phyloP scores from a whole-genome alignment of 2,888 invertebrate species.

The Tortrix viridana region DNA sequence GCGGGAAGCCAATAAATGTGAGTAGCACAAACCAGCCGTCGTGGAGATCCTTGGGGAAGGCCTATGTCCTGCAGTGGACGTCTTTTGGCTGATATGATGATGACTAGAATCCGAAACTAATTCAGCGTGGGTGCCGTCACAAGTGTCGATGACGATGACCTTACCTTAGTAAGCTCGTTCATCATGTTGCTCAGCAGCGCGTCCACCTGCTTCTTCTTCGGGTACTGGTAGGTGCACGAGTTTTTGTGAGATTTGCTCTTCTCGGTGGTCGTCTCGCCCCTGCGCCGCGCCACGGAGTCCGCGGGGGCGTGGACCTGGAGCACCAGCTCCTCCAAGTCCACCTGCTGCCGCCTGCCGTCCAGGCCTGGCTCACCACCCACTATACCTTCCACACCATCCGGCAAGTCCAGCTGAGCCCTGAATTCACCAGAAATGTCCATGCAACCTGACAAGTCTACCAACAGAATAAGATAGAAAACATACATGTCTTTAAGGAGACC shows the following conservation, averaged over 20 bases:
- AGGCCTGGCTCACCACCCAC: too few species aligned
- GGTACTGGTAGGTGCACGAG: constrained; percentile 53
- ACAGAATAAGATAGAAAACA: not conserved
- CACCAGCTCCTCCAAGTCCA: too few species aligned
- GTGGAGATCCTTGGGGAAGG: too few species aligned
- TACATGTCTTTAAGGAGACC: constrained; percentile 5
- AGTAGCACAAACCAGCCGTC: too few species aligned
- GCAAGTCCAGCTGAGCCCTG: not conserved
- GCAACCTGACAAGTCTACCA: not conserved
- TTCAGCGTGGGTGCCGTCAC: too few species aligned
- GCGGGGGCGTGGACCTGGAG: too few species aligned
- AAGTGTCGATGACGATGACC: not conserved
- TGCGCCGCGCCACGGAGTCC: too few species aligned
- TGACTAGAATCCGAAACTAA: too few species aligned
- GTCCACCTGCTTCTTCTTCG: constrained; percentile 50
- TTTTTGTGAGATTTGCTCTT: not conserved
- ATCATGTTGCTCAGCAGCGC: constrained; percentile 59
- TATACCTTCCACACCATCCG: constrained; percentile 3
- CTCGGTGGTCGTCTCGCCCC: not conserved
- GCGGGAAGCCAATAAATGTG: too few species aligned
- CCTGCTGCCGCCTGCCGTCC: not conserved
- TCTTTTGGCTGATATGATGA: too few species aligned
- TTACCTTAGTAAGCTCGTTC: constrained; percentile 59
- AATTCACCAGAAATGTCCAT: constrained; percentile 39
- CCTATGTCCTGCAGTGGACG: too few species aligned